phyloP scores from a whole-genome alignment of 2,113 vertebrate genomes.

The Crotalus viridis region DNA sequence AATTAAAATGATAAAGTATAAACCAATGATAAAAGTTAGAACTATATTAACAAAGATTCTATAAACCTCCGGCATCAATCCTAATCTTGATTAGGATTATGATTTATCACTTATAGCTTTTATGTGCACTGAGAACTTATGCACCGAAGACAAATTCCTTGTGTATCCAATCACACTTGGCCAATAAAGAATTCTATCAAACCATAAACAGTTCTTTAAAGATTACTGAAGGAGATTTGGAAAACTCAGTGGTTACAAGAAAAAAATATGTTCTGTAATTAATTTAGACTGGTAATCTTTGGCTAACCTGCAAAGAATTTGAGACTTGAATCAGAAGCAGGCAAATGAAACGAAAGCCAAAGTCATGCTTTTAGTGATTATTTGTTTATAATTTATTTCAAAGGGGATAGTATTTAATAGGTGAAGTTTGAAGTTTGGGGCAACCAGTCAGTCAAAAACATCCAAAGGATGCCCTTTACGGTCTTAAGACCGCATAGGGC shows the following conservation, averaged over 20 bases:
- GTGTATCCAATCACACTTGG: too few species aligned
- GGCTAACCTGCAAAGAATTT: background rate
- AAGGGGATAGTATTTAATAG: background rate
- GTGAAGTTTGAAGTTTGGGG: background rate
- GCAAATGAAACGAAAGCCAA: background rate
- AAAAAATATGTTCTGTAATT: background rate
- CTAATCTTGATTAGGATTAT: too few species aligned
- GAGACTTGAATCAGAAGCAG: background rate
- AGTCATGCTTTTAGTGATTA: background rate
- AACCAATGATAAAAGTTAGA: background rate
- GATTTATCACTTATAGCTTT: too few species aligned
- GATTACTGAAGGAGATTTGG: background rate
- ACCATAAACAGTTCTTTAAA: background rate
- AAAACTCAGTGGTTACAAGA: background rate
- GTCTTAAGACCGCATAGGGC: background rate
- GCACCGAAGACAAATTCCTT: too few species aligned
- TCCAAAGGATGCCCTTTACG: background rate
- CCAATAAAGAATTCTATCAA: background rate
- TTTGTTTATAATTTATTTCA: background rate
- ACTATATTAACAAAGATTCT: background rate
- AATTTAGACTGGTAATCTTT: background rate
- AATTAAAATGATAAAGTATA: background rate
- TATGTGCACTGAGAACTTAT: too few species aligned
- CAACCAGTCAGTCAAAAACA: background rate
- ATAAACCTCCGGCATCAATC: background rate